Conservation (phyloP, 2,113 vertebrate genomes). For the Phalacrocorax brasilianus region DNA sequence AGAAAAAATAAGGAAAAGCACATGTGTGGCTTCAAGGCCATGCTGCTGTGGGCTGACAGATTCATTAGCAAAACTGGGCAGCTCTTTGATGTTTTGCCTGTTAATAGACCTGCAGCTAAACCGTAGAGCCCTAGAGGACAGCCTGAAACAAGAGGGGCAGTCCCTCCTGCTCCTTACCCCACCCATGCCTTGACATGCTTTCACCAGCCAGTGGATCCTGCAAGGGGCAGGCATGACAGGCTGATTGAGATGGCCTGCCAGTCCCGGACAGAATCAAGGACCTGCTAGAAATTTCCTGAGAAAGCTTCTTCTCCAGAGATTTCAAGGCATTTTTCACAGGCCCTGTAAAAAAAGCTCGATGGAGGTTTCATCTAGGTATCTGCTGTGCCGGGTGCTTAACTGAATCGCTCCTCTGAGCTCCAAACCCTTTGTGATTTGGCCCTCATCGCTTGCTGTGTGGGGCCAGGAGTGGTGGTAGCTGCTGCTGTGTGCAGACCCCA, state of each 20-base stretch:
- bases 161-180: not conserved
- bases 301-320: not conserved
- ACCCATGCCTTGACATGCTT: not conserved
- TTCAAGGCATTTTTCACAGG: not conserved
- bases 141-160: fast-evolving
- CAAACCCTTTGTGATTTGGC: not conserved
- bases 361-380: not conserved
- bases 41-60: not conserved
- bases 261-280: not conserved
- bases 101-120: not conserved
- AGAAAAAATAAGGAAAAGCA: not conserved
- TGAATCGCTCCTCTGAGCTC: not conserved
- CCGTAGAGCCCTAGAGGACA: not conserved
- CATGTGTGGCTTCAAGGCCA: not conserved
- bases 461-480: not conserved
- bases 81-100: not conserved
- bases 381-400: not conserved
- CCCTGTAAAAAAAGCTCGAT: not conserved
- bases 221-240: not conserved
- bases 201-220: not conserved
- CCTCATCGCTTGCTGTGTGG: not conserved
- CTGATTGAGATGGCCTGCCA: not conserved
- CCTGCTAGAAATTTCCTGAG: not conserved
- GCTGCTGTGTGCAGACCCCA: not conserved
- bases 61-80: not conserved